These are phyloP conservation scores for Pipistrellus pygmaeus DNA, from an alignment of 2,797 vertebrate species.

Conservation along the genomic window DNA sequence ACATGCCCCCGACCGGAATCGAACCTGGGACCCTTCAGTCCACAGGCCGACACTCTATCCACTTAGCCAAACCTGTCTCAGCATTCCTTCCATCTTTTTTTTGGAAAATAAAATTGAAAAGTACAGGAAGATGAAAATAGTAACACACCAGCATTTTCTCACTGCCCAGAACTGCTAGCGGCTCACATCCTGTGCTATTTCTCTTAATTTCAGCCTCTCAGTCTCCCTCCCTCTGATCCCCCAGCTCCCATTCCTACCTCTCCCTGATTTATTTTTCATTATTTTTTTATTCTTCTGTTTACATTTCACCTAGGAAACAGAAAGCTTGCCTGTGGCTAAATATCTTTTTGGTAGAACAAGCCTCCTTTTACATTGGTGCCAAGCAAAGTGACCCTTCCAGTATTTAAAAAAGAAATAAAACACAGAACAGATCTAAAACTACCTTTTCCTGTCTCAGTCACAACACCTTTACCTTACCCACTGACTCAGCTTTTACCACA, in stretches of 20 bases:
- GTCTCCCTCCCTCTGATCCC: neutral
- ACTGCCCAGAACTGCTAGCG: neutral
- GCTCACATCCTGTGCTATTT: neutral
- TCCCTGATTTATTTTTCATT: neutral
- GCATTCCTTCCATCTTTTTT: neutral
- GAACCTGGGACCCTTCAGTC: too few relatives aligned
- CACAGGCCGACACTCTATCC: too few relatives aligned
- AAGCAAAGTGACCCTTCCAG: neutral
- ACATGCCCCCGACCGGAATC: too few relatives aligned
- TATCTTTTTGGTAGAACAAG: neutral
- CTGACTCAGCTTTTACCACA: neutral
- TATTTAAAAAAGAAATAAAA: neutral
- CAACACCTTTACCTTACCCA: neutral
- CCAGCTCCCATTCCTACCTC: neutral
- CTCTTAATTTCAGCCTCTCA: neutral
- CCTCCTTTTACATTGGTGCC: neutral
- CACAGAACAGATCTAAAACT: neutral
- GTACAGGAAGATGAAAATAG: neutral
- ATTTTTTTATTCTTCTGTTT: neutral
- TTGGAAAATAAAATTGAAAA: neutral
- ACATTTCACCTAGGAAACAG: neutral
- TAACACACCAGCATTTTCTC: neutral
- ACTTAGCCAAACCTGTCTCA: too few relatives aligned
- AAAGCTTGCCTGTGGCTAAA: neutral
- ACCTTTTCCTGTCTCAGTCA: neutral